A percentile compares a stretch with the other conserved stretches of the same genome.
Evolutionary conservation across 2,888 invertebrate species (phyloP).

Genomic region (Lottia scabra): DNA sequence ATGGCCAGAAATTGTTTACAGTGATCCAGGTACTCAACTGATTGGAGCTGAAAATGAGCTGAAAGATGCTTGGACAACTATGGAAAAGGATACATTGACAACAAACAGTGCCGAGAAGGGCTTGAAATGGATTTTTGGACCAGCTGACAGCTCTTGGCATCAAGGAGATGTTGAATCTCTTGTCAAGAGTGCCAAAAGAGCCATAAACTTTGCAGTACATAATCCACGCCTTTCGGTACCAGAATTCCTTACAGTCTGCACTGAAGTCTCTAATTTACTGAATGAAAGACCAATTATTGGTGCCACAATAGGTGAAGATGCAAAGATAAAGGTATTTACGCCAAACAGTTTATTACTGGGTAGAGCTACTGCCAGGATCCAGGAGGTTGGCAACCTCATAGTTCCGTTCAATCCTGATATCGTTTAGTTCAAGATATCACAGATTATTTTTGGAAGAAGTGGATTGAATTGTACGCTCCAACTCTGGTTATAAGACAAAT

Average conservation of each 20-base stretch:
- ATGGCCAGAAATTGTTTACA: too few species aligned
- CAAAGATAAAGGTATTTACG: not conserved
- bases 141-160: constrained; percentile 15
- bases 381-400: too few species aligned
- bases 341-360: constrained; percentile 7
- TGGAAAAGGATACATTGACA: too few species aligned
- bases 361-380: too few species aligned
- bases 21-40: too few species aligned
- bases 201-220: constrained; percentile 9
- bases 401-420: too few species aligned
- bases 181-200: constrained; percentile 10
- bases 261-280: constrained; percentile 9
- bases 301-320: not conserved
- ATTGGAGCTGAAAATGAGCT: not conserved
- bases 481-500: not conserved
- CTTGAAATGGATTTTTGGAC: constrained; percentile 9
- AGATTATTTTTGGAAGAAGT: too few species aligned
- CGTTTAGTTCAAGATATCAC: too few species aligned
- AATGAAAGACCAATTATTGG: constrained; percentile 16
- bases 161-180: constrained; percentile 13
- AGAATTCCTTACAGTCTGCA: constrained; percentile 14
- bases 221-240: constrained; percentile 13
- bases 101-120: not conserved
- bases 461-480: not conserved
- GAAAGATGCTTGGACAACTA: constrained; percentile 4